Base-by-base conservation (phyloP, 2,797 vertebrate species). In the Galago senegalensis region DNA sequence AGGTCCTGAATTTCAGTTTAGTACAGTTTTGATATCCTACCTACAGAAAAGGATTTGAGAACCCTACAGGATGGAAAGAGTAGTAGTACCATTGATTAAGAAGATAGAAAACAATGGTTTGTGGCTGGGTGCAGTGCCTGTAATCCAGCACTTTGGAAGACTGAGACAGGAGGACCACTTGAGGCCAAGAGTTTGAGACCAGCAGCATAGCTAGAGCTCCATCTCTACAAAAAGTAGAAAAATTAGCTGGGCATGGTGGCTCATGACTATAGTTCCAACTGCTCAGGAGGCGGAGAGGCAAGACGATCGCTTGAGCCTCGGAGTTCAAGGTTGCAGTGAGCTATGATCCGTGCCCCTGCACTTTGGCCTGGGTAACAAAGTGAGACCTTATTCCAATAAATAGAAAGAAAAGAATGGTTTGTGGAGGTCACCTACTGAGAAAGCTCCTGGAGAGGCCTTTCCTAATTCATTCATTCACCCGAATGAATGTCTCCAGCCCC, bases 51-150 rank as follows among this genome's bases (percentile, higher is more conserved):
- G 53, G 16, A 63, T 58, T 87, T 60, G 77, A 69, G 69, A 87
- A 72, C 25, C 4, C 11, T 86, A 9, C 37, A 18, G 34, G 10
- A 34, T 34, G 9, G 49, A 76, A 82, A 86, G 2, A 6, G 3
- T 27, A 34, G 8, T 60, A 9, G 16, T 60, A 67, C 46, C 49
- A 23, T 83, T 76, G 49, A 29, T 87, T 69, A 77, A 17, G 34
- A 92, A 95, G 40, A 56, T 6, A 46, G 53, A 81, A 93, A 79
- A 77, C 72, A 79, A 86, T 73, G 37, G 37, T 83, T 87, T 86
- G 14, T n/a, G 65, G 65, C 16, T 67, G 65, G 65, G 65, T 17
- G 16, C n/a, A 31, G 16, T 67, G 16, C 31, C 31, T n/a, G 7
- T 67, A n/a, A n/a, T 67, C 31, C 65, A 67, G 31, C 16, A 3